Evolutionary conservation across 2,888 invertebrate species (phyloP).

Genomic region (Autographa gamma): DNA sequence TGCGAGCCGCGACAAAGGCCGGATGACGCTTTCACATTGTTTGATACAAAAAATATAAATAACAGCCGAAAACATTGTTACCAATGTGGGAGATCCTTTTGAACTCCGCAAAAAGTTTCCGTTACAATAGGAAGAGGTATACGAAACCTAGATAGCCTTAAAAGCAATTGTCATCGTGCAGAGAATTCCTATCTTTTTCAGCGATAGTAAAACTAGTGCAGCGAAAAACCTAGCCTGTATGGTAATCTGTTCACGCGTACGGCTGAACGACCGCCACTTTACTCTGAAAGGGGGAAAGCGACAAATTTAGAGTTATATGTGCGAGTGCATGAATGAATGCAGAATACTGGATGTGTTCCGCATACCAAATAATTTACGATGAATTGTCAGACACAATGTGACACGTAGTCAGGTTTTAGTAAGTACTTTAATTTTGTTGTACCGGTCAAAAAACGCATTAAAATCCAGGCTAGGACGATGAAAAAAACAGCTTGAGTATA

Average conservation of each 20-base stretch:
- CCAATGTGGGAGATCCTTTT: slow-evolving; percentile 57
- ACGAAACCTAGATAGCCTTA: slow-evolving; percentile 24
- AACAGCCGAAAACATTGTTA: slow-evolving; percentile 66
- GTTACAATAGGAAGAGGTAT: slow-evolving; percentile 30
- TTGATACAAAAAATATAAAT: slow-evolving; percentile 71
- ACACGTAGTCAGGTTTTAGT: neutral
- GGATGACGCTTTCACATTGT: slow-evolving; percentile 61
- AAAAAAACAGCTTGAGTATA: slow-evolving; percentile 12
- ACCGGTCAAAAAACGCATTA: neutral
- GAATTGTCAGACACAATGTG: neutral
- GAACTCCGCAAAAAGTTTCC: slow-evolving; percentile 52
- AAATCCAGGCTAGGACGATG: neutral
- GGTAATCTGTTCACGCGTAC: slow-evolving; percentile 34
- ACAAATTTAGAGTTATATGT: slow-evolving; percentile 14
- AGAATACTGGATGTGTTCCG: neutral
- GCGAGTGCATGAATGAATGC: slow-evolving; percentile 9
- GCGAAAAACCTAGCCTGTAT: slow-evolving; percentile 34
- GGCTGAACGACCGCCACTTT: slow-evolving; percentile 18
- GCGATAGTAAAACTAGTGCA: slow-evolving; percentile 23
- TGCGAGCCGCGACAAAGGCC: slow-evolving; percentile 64
- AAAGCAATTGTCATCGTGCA: slow-evolving; percentile 30
- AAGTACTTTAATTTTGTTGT: neutral
- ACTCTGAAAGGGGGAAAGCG: slow-evolving; percentile 17
- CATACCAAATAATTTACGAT: neutral
- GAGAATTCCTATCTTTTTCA: slow-evolving; percentile 28